These are phyloP conservation scores for Formicarius rufipectus DNA, from an alignment of 2,113 vertebrate species.

Conservation along the genomic window DNA sequence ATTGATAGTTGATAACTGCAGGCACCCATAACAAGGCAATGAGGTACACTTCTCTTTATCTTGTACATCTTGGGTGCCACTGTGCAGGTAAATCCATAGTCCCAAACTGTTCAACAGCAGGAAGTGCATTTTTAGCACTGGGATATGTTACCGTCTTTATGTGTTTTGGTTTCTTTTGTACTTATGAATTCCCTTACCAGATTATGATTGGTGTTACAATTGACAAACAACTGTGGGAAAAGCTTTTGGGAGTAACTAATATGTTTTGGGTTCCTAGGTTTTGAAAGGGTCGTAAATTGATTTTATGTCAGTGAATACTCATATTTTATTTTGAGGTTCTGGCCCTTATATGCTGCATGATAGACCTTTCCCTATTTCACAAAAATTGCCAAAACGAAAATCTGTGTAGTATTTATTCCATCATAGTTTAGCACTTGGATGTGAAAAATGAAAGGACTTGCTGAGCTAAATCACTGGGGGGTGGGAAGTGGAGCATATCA, in stretches of 20 bases:
- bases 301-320: not conserved
- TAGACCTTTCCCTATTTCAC: not conserved
- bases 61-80: not conserved
- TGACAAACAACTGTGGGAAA: not conserved
- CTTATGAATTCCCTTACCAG: not conserved
- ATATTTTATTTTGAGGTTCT: not conserved
- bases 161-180: not conserved
- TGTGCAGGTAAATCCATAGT: not conserved
- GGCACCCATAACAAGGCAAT: not conserved
- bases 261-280: not conserved
- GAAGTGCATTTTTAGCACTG: not conserved
- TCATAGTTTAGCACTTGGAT: not conserved
- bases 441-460: not conserved
- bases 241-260: not conserved
- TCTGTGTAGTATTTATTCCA: not conserved
- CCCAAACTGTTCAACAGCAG: not conserved
- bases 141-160: not conserved
- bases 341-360: not conserved
- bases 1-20: not conserved
- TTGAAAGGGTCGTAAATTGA: not conserved
- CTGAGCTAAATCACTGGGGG: not conserved
- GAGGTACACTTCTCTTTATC: not conserved
- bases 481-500: fast-evolving
- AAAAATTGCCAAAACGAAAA: not conserved
- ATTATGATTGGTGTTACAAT: not conserved